These are phyloP conservation scores for Drosophila quadrilineata DNA, from an alignment of 1,140 invertebrate species.

Conservation along the genomic window DNA sequence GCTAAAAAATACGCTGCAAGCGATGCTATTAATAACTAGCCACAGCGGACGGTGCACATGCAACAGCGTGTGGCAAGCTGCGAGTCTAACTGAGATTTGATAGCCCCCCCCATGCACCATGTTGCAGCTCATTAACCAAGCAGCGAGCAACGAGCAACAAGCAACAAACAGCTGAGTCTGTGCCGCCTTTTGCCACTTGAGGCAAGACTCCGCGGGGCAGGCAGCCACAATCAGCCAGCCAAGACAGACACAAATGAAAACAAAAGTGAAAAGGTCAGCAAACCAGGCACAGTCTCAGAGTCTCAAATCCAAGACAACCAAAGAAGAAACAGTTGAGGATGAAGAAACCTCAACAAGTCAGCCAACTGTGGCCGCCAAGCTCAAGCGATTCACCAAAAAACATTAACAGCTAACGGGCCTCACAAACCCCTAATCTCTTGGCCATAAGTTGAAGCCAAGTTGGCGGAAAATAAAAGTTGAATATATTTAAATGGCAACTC, in stretches of 20 bases:
- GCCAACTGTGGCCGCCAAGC: slow-evolving; percentile 69
- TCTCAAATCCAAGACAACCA: neutral
- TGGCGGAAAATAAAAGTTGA: too few species aligned
- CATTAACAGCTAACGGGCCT: neutral
- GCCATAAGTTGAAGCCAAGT: too few species aligned
- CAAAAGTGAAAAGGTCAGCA: slow-evolving; percentile 78
- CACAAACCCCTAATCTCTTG: neutral
- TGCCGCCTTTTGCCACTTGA: slow-evolving; percentile 36
- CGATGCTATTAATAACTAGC: slow-evolving; percentile 57
- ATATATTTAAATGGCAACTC: too few species aligned
- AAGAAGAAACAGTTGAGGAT: neutral
- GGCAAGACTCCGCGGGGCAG: slow-evolving; percentile 42
- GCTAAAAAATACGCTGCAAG: slow-evolving; percentile 14
- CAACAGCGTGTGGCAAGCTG: neutral
- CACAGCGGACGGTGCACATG: slow-evolving; percentile 51
- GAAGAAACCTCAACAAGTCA: slow-evolving; percentile 54
- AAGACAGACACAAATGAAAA: slow-evolving; percentile 62
- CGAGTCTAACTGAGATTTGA: slow-evolving; percentile 31
- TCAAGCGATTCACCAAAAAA: slow-evolving; percentile 49
- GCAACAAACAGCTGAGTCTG: slow-evolving; percentile 19
- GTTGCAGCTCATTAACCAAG: slow-evolving; percentile 72
- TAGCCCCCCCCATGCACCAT: too few species aligned
- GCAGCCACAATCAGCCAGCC: slow-evolving; percentile 32
- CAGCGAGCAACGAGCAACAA: slow-evolving; percentile 63
- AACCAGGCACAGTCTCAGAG: slow-evolving; percentile 42